Conservation (phyloP, 2,113 vertebrate species). For the Epinephelus fuscoguttatus region DNA sequence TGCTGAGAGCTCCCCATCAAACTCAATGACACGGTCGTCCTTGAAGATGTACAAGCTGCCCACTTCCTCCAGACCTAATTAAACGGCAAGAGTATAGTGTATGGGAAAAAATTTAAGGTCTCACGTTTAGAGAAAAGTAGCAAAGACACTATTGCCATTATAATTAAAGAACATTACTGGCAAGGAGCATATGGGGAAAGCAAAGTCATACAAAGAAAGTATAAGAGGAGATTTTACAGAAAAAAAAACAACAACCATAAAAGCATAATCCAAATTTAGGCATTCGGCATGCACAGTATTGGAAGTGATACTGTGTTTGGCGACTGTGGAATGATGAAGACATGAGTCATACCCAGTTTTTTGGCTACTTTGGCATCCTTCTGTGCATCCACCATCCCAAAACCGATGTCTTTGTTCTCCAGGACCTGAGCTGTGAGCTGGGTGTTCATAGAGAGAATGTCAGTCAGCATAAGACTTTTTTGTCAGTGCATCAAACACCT, state of each 20-base stretch:
- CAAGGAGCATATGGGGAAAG: not conserved
- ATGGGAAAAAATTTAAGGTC: not conserved
- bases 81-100: not conserved
- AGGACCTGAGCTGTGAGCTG: conserved; percentile 96
- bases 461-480: not conserved
- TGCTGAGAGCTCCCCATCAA: conserved; percentile 94
- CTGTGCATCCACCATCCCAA: conserved; percentile 94
- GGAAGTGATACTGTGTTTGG: not conserved
- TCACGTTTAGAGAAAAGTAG: not conserved
- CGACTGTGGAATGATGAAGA: not conserved
- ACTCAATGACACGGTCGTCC: conserved; percentile 93
- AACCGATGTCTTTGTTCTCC: conserved; percentile 93
- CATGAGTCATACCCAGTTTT: conserved; percentile 89
- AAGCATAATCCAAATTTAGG: not conserved
- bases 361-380: conserved; percentile 95
- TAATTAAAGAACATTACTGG: not conserved
- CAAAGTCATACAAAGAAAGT: not conserved
- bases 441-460: conserved; percentile 36
- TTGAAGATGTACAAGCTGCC: conserved; percentile 96
- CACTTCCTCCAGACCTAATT: conserved; percentile 91
- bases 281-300: not conserved
- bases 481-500: too few species aligned
- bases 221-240: not conserved
- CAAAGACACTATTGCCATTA: not conserved
- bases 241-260: not conserved